Base-by-base conservation (phyloP, 2,113 vertebrate species). In the Apus apus region DNA sequence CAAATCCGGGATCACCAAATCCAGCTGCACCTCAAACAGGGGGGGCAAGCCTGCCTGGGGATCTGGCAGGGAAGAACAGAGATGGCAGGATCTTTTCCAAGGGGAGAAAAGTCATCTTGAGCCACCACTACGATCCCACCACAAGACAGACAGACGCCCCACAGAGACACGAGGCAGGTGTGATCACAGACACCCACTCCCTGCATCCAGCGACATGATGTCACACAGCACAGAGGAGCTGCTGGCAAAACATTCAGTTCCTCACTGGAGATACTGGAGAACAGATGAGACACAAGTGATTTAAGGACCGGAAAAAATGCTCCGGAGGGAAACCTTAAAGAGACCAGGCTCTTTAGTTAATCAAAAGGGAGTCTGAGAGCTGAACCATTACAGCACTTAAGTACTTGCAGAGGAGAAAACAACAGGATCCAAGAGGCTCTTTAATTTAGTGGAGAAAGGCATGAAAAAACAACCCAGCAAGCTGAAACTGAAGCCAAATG, bases 11-110 rank as follows among this genome's bases (percentile, higher is more conserved):
- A 98, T 79, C 78, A 94, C 97, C 16, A 99, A 97, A 61, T 98
- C 98, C 94, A 99, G 93, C 62, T 99, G 98, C 38, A 97, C 98
- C 95, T 99, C 98, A 97, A 99, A 99, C 8, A 99, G 93, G 3
- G 99, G 99, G 6, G 98, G 73, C 1, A 98, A 74, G 9, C 85
- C 98, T 21, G 97, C 89, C 75, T 94, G 98, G 54, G 96, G 85
- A 79, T 99, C 99, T 99, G 96, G 23, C 50, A 74, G 53, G 93
- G 43, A 62, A 85, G 12, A 86, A 82, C 2, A 2, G 51, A 82
- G 18, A 53, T 10, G 18, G 4, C 73, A 56, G 26, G 23, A 12
- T 15, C 11, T 23, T 46, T 58, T 19, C 8, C 15, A 62, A 65
- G 29, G 30, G 6, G 22, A 64, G 26, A 68, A 67, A 56, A 87